Evolutionary conservation across 2,888 invertebrate genomes (phyloP), one percentile per base, ranked within the genome.

Genomic region (Salpingus planirostris): DNA sequence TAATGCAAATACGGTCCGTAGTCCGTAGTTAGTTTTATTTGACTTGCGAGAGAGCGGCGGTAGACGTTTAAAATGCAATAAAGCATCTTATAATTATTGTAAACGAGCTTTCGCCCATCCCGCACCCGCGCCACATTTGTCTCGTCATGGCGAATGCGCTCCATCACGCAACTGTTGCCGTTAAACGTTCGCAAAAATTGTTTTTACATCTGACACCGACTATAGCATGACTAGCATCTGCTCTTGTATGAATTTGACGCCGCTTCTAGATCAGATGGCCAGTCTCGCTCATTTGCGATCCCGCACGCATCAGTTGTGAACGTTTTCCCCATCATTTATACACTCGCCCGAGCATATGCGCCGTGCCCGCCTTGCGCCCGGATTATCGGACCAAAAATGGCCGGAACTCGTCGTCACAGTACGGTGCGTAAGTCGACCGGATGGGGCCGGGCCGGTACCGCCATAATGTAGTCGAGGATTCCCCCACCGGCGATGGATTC

Each of bases 71-170:
- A 38, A 46, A 44, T 39, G 43, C 41, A 47, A 47, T 46, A 44
- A 42, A 44, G 37, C 37, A 41, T 44, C 40, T 42, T 45, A 42
- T 46, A 47, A 46, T 44, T n/a, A n/a, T n/a, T 44, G 42, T 43
- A 36, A 39, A 39, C 40, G 36, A 44, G 33, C 30, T 40, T 42
- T 43, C 30, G 31, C 34, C 29, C n/a, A n/a, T n/a, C n/a, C n/a
- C n/a, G n/a, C n/a, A 31, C 27, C 27, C 24, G 26, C 14, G 14
- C 27, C 21, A 36, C 23, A 37, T 27, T 27, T 25, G 33, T 31
- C 31, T 31, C 30, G 30, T 28, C 23, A 30, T 38, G 30, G 28
- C 31, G 31, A 40, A 44, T 44, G 40, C 39, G 37, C 43, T 43
- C 37, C 36, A n/a, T n/a, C n/a, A 30, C 38, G 43, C 45, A 49